Percentiles rank a stretch among this genome's conserved stretches.
These are phyloP conservation scores for Danio aesculapii DNA, from an alignment of 2,797 vertebrate species.

Conservation along the genomic window DNA sequence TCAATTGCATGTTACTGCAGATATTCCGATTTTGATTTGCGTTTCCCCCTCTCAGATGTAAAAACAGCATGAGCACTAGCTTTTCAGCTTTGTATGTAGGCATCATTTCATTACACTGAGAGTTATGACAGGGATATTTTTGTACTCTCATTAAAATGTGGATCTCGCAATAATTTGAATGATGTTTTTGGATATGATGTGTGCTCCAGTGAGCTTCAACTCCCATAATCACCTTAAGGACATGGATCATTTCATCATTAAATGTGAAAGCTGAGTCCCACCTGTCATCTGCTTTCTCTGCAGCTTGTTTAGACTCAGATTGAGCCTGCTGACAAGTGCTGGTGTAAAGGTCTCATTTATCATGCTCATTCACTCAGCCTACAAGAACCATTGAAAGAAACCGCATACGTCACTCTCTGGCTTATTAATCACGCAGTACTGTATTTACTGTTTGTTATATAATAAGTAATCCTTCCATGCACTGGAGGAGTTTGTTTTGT, in stretches of 20 bases:
- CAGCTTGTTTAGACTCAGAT: conserved; percentile 9
- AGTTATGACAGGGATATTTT: not conserved
- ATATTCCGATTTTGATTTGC: not conserved
- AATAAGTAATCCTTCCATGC: not conserved
- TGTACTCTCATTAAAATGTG: not conserved
- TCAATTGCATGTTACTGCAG: too few relatives aligned
- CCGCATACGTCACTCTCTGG: not conserved
- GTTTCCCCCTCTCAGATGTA: not conserved
- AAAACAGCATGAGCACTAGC: not conserved
- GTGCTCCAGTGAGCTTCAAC: not conserved
- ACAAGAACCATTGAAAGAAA: not conserved
- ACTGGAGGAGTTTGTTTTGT: conserved; percentile 10
- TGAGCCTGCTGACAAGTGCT: conserved; percentile 15
- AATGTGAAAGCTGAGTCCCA: conserved; percentile 2
- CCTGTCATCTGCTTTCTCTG: conserved; percentile 13
- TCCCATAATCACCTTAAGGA: not conserved
- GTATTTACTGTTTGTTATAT: conserved; percentile 2
- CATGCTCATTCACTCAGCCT: not conserved
- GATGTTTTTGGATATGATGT: not conserved
- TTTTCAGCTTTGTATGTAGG: not conserved
- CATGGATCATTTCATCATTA: conserved; percentile 17
- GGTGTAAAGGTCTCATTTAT: conserved; percentile 2
- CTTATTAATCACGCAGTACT: not conserved
- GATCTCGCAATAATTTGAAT: not conserved
- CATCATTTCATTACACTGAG: not conserved